phyloP scores from a whole-genome alignment of 2,797 vertebrate species.

The Uromys caudimaculatus region DNA sequence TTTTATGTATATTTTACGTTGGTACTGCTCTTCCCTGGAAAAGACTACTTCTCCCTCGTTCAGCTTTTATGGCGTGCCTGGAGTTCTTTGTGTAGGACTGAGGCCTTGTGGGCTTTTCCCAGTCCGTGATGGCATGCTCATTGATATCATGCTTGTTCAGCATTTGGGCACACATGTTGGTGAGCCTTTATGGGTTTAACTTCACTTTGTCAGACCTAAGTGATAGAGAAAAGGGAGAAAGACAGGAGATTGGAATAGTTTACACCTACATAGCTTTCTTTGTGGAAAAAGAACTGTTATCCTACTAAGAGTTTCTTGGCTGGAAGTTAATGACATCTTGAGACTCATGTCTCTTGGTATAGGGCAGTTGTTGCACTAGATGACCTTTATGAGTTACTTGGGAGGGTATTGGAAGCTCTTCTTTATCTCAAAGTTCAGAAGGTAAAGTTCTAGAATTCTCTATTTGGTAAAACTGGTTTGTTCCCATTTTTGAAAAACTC shows the following conservation, averaged over 20 bases:
- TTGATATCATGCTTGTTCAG: not conserved
- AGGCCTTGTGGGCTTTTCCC: not conserved
- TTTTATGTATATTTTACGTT: not conserved
- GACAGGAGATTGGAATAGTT: not conserved
- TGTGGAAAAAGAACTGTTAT: slow-evolving; percentile 21
- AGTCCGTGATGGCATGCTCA: not conserved
- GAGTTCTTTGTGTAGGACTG: not conserved
- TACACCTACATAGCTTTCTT: not conserved
- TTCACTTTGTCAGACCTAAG: not conserved
- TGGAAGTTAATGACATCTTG: not conserved
- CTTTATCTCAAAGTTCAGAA: not conserved
- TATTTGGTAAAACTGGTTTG: not conserved
- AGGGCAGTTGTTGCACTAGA: not conserved
- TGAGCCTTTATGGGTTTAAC: not conserved
- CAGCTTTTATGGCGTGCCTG: not conserved
- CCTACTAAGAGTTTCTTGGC: not conserved
- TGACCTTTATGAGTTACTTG: not conserved
- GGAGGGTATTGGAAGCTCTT: slow-evolving; percentile 1
- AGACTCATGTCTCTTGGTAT: not conserved
- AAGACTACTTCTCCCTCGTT: too few relatives aligned
- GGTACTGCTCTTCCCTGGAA: not conserved
- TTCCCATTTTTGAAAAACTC: slow-evolving; percentile 38
- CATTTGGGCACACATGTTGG: not conserved
- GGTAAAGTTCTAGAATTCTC: not conserved
- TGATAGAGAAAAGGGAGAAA: not conserved